Base-by-base conservation (phyloP, 2,113 vertebrate genomes). In the Centropristis striata region DNA sequence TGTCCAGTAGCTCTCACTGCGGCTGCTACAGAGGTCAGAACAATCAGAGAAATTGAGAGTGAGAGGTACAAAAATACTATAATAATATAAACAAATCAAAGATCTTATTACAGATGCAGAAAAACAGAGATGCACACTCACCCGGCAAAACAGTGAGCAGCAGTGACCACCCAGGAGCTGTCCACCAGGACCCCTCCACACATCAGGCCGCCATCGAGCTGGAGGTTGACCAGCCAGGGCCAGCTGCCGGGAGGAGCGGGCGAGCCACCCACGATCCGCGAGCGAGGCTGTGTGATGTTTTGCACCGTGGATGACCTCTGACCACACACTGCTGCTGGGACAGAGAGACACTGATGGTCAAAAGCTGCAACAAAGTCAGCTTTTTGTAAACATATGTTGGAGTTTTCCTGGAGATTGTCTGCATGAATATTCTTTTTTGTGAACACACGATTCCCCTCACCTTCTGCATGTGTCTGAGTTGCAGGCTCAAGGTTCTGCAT, bases 131-230 rank as follows among this genome's bases (percentile, higher is more conserved):
- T 28, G 41, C 2, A 54, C 39, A 78, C 94, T 5, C 93, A 98
- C 98, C 97, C 95, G 0, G 90, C 71, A n/a, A 99, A 99, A 92
- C 98, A 99, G 87, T 99, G 98, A 13, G 98, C 97, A 0, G 98
- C 98, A 0, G 97, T 98, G 78, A 97, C 93, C 50, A 98, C 96
- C 98, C 98, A 99, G 69, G 95, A 94, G 70, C 79, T 95, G 25
- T 96, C 96, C 81, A 98, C 96, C 68, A 99, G 92, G 25, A 98
- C 98, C 18, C 97, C 98, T 21, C 97, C 97, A 1, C 98, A 99
- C 96, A 98, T 96, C 79, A 98, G 88, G 36, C 95, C 95, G 8
- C 97, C 96, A 0, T 96, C 94, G n/a, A 98, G 88, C 72, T 95
- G 95, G 77, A 98, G 94, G 5, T 96, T 96, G 80, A 98, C 97